phyloP scores from a whole-genome alignment of 37 sponge, comb jelly and placozoan species.

The Ianthella basta region DNA sequence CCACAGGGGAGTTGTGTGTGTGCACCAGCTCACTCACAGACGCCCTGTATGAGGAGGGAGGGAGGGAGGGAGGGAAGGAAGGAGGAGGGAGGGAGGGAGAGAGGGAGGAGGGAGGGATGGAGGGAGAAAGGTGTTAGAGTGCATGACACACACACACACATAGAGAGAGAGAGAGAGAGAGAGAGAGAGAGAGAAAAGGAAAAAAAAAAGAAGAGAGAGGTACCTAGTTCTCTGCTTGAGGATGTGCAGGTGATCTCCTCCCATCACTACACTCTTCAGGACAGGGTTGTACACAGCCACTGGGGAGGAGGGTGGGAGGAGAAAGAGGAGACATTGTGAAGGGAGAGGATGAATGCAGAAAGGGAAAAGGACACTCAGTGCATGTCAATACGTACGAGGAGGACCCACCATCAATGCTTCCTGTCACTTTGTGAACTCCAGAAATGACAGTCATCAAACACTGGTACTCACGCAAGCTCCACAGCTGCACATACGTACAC shows the following conservation, averaged over 20 bases:
- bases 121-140: too few relatives aligned
- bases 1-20: conserved; percentile 35
- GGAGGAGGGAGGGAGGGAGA: too few relatives aligned
- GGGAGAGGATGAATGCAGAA: too few relatives aligned
- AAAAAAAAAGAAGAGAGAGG: too few relatives aligned
- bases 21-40: background rate
- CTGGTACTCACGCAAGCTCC: conserved; percentile 61
- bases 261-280: conserved; percentile 35
- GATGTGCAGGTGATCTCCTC: conserved; percentile 52
- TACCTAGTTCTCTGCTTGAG: conserved; percentile 17
- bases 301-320: background rate
- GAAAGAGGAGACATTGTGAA: background rate
- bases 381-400: too few relatives aligned
- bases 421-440: conserved; percentile 58
- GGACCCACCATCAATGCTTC: conserved; percentile 53
- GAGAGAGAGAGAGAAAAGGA: too few relatives aligned
- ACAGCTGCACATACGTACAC: conserved; percentile 52
- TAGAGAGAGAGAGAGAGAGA: too few relatives aligned
- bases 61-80: too few relatives aligned
- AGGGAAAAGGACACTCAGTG: too few relatives aligned
- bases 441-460: conserved; percentile 68
- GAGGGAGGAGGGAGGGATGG: too few relatives aligned
- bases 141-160: too few relatives aligned
- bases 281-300: conserved; percentile 56
- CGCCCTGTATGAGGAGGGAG: too few relatives aligned